phyloP scores from a whole-genome alignment of 2,888 invertebrate species.

The Ormyrus labotus region DNA sequence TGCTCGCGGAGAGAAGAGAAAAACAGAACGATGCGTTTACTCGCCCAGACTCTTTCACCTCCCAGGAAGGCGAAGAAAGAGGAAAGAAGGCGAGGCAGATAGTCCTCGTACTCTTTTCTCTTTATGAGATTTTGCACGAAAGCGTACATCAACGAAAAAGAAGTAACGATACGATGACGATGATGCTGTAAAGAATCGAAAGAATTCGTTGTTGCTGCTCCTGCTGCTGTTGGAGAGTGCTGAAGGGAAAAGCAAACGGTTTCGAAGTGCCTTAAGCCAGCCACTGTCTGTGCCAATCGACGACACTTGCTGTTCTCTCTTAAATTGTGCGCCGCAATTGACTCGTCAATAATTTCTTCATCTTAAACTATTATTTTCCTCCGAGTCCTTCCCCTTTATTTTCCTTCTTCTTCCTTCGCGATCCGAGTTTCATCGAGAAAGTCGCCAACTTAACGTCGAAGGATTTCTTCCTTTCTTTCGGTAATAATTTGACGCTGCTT shows the following conservation, averaged over 20 bases:
- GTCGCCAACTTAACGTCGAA: too few relatives aligned
- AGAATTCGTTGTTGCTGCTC: not conserved
- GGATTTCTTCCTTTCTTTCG: slow-evolving; percentile 3
- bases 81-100: slow-evolving; percentile 10
- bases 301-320: slow-evolving; percentile 53
- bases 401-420: not conserved
- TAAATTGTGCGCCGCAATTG: slow-evolving; percentile 20
- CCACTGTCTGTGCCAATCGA: slow-evolving; percentile 73
- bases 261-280: slow-evolving; percentile 74
- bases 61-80: too few relatives aligned
- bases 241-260: slow-evolving; percentile 67
- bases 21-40: too few relatives aligned
- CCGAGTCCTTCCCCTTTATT: not conserved
- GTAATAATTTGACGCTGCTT: not conserved
- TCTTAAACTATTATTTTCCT: not conserved
- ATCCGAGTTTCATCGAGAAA: too few relatives aligned
- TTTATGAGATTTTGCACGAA: not conserved
- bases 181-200: slow-evolving; percentile 33
- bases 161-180: slow-evolving; percentile 17
- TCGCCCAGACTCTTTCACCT: too few relatives aligned
- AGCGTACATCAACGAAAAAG: not conserved
- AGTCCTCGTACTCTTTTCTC: not conserved
- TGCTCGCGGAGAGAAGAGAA: slow-evolving; percentile 28
- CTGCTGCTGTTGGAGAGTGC: slow-evolving; percentile 61
- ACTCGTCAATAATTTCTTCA: slow-evolving; percentile 25